A percentile compares a stretch with the other conserved stretches of the same genome.
phyloP scores from a whole-genome alignment of 2,797 vertebrate species.

The Morus bassanus region DNA sequence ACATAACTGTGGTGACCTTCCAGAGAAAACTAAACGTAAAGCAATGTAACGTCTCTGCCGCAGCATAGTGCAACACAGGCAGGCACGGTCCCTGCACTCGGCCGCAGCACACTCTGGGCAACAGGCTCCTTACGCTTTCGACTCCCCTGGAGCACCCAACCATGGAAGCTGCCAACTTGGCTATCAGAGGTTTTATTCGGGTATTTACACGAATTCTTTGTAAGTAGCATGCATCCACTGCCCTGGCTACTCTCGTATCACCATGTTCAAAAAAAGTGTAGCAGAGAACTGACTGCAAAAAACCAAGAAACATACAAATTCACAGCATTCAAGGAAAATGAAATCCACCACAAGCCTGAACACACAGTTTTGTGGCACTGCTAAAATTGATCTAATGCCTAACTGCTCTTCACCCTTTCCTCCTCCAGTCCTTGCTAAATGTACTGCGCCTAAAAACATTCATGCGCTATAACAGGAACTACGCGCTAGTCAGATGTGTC shows the following conservation, averaged over 20 bases:
- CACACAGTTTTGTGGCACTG: not conserved
- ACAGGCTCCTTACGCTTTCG: not conserved
- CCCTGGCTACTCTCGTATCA: not conserved
- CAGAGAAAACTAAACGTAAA: not conserved
- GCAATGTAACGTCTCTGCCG: accelerated
- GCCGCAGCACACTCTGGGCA: accelerated
- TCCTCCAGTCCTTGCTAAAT: not conserved
- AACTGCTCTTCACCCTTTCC: not conserved
- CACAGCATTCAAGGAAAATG: not conserved
- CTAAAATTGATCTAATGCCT: not conserved
- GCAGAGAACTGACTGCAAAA: not conserved
- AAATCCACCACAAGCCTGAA: not conserved
- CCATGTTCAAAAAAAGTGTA: not conserved
- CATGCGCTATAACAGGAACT: accelerated
- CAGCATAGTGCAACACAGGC: accelerated
- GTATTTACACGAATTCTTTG: not conserved
- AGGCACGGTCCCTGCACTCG: accelerated
- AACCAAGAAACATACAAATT: not conserved
- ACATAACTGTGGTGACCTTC: accelerated
- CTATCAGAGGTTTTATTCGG: not conserved
- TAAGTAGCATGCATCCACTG: not conserved
- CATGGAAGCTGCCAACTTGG: not conserved
- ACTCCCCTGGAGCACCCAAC: not conserved
- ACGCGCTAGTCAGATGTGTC: not conserved
- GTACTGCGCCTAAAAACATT: not conserved